These are phyloP conservation scores for Hesperia comma DNA, from an alignment of 2,888 invertebrate species.

Conservation along the genomic window DNA sequence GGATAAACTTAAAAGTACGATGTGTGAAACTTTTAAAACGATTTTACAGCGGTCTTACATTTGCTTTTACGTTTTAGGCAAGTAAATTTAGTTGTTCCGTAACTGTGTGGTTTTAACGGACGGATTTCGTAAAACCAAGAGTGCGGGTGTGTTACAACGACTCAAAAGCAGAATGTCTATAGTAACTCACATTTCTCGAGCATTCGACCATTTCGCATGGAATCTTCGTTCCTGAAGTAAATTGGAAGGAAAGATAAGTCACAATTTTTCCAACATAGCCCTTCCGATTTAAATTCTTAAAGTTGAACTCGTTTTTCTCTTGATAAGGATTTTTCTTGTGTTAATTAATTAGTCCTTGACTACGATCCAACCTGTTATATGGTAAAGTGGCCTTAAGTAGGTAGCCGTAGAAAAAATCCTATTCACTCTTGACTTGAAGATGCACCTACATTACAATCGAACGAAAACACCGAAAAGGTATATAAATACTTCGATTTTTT, in stretches of 20 bases:
- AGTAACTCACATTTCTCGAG: not conserved
- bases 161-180: not conserved
- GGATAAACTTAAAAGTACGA: constrained; percentile 2
- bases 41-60: not conserved
- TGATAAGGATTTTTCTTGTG: no score
- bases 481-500: no score
- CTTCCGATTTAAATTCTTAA: not conserved
- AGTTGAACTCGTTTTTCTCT: not conserved
- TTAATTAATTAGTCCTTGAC: no score
- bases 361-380: no score
- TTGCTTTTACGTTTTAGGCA: not conserved
- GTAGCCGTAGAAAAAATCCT: no score
- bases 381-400: no score
- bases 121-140: not conserved
- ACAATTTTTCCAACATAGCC: not conserved
- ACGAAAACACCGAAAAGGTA: no score
- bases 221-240: not conserved
- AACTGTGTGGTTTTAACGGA: not conserved
- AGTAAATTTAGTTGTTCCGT: no score
- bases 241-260: constrained; percentile 1
- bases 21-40: not conserved
- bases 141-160: not conserved
- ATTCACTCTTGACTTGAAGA: no score
- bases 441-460: no score
- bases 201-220: not conserved